Base-by-base conservation (phyloP, 1,140 invertebrate species). In the Drosophila repleta region DNA sequence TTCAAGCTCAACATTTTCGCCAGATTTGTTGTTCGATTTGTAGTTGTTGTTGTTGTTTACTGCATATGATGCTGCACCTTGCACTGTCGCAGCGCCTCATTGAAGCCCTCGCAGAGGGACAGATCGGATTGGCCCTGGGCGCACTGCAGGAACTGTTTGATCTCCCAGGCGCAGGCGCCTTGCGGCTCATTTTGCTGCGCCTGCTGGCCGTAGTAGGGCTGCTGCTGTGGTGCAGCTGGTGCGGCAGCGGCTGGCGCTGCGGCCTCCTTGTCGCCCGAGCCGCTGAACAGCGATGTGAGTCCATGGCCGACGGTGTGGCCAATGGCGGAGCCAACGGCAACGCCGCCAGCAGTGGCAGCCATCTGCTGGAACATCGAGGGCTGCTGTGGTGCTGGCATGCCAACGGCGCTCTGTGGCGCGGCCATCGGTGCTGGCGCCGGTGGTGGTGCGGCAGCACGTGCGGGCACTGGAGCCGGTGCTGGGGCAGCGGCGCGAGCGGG, bases 51-150 rank as follows among this genome's bases (percentile, higher is more conserved):
- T 18, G 21, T 21, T 41, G 21, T 74, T 68, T 91, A 90, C 41
- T 88, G 85, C 49, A 91, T n/a, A 55, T 90, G 84, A 73, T 91
- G 65, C 55, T 79, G 77, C 65, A 93, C 74, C 93, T 97, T 97
- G 95, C 97, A 98, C 91, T 98, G 96, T 77, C 97, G 95, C 67
- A 98, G 93, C 60, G 96, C 97, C 92, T 98, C 97, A 91, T 98
- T 98, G 92, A 98, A 98, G 46, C 97, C 97, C 81, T 97, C 95
- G 90, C 97, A 98, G 1, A 98, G 93, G 3, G 94, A 94, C 6
- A 98, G 91, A 91, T 98, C 97, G 29, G 94, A 93, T 85, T 98
- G 96, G 45, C 95, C 95, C 83, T 97, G 94, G 49, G 97, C 96
- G 90, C 97, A 98, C 74, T 97, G 94, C 15, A 98, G 92, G 92